Percentiles rank a stretch among this genome's conserved stretches.
phyloP scores from a whole-genome alignment of 2,797 vertebrate species.

The Masticophis lateralis region DNA sequence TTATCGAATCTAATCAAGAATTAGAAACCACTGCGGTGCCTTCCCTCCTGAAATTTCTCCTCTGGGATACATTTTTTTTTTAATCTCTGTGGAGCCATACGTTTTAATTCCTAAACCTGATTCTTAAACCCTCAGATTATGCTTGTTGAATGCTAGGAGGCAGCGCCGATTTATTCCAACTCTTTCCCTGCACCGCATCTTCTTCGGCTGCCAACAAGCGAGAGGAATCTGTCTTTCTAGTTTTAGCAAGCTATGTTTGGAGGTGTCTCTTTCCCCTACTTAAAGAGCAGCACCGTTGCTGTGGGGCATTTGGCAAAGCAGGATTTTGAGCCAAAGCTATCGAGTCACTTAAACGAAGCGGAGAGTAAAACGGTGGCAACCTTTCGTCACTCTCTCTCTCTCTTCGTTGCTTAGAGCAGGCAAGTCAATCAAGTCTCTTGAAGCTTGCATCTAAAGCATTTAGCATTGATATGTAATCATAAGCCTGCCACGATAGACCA shows the following conservation, averaged over 20 bases:
- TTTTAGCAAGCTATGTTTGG: not conserved
- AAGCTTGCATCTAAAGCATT: constrained; percentile 63
- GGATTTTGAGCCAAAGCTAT: not conserved
- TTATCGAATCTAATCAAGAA: not conserved
- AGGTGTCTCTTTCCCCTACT: not conserved
- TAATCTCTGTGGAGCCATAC: not conserved
- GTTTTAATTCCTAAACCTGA: not conserved
- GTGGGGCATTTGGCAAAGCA: constrained; percentile 45
- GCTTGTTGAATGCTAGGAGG: not conserved
- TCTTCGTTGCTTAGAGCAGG: constrained; percentile 67
- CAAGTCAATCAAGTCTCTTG: constrained; percentile 66
- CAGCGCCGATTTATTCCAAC: not conserved
- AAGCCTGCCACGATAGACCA: constrained; percentile 70
- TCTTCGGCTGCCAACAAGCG: not conserved
- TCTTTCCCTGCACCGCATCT: not conserved
- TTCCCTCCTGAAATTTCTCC: not conserved
- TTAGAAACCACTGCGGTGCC: not conserved
- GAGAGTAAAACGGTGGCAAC: constrained; percentile 57
- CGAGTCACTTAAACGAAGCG: constrained; percentile 24
- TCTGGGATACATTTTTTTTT: not conserved
- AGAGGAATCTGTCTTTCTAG: not conserved
- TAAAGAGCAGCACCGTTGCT: constrained; percentile 15
- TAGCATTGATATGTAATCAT: constrained; percentile 36
- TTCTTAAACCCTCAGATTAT: not conserved
- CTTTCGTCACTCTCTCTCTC: constrained; percentile 56